Evolutionary conservation across 2,797 vertebrate species (phyloP).

Genomic region (Myiothlypis coronata): DNA sequence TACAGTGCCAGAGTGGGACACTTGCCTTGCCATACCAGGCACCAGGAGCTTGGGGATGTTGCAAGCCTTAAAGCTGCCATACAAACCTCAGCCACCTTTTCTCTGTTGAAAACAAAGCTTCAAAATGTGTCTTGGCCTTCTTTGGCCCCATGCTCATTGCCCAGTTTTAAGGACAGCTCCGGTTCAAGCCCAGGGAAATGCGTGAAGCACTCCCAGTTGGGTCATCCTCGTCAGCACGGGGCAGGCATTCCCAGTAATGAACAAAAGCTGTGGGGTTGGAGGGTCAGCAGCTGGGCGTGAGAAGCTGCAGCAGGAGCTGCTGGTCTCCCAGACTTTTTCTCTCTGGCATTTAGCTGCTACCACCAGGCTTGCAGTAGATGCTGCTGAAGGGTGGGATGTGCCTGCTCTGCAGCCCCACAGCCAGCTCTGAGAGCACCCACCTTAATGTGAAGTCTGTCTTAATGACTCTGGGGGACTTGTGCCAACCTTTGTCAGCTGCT

Average conservation of each 20-base stretch:
- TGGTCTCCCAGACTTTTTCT: neutral
- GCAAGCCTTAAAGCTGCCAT: neutral
- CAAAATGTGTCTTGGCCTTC: neutral
- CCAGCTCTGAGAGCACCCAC: neutral
- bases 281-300: neutral
- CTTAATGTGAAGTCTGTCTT: neutral
- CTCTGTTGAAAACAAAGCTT: neutral
- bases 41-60: neutral
- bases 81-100: neutral
- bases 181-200: neutral
- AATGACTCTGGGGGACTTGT: neutral
- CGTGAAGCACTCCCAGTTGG: fast-evolving
- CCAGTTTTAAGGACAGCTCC: neutral
- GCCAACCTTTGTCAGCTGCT: neutral
- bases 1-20: neutral
- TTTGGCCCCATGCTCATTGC: neutral
- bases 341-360: neutral
- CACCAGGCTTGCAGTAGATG: neutral
- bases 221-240: fast-evolving
- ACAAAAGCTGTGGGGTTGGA: neutral
- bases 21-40: neutral
- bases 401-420: neutral
- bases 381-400: neutral
- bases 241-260: neutral
- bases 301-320: neutral